These are phyloP conservation scores for Chalcosyrphus nemorum DNA, from an alignment of 2,888 invertebrate genomes.

Conservation along the genomic window DNA sequence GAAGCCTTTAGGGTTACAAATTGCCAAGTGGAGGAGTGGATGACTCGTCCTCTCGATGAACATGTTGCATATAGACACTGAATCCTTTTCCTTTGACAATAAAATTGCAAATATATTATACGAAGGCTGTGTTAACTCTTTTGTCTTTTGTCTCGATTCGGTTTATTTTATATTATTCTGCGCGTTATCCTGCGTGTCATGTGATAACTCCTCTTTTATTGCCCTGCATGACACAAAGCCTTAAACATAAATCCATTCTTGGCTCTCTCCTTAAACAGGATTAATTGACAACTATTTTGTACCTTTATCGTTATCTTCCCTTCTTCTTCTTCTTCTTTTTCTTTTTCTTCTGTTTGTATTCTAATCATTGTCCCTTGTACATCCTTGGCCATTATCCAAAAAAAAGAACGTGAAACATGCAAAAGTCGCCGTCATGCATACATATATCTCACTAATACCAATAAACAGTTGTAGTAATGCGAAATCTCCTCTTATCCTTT, in stretches of 20 bases:
- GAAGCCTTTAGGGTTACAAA: no score
- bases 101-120: neutral
- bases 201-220: constrained; percentile 28
- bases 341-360: constrained; percentile 38
- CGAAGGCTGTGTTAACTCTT: neutral
- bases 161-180: neutral
- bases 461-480: constrained; percentile 58
- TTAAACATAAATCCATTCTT: constrained; percentile 51
- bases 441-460: constrained; percentile 42
- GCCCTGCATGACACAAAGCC: constrained; percentile 32
- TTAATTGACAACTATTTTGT: constrained; percentile 71
- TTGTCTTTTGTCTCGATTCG: neutral
- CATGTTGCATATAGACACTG: neutral
- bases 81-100: neutral
- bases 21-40: no score
- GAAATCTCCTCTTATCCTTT: constrained; percentile 61
- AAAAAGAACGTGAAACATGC: constrained; percentile 55
- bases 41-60: no score
- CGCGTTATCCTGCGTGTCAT: constrained; percentile 47
- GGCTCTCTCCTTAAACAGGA: constrained; percentile 50
- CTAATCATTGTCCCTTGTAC: constrained; percentile 54
- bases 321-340: constrained; percentile 14
- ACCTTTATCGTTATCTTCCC: constrained; percentile 65
- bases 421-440: constrained; percentile 49
- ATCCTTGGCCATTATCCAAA: constrained; percentile 59